A percentile compares a stretch with the other conserved stretches of the same genome.
phyloP scores from a whole-genome alignment of 2,797 vertebrate genomes.

The Chelonia mydas region DNA sequence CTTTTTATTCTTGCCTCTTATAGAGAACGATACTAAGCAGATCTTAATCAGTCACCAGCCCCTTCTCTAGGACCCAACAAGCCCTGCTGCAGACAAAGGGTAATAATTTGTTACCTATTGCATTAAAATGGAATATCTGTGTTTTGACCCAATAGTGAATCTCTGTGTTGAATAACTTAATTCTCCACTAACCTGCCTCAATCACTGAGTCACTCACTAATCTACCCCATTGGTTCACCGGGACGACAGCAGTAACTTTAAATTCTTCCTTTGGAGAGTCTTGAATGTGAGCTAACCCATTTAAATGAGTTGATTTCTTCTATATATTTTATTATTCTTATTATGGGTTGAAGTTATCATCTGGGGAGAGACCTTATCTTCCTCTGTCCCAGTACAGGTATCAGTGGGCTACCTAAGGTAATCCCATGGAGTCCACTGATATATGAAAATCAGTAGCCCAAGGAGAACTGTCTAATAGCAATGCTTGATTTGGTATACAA shows the following conservation, averaged over 20 bases:
- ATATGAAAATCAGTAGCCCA: neutral
- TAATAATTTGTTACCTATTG: neutral
- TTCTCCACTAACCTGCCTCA: neutral
- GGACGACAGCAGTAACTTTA: neutral
- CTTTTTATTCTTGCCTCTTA: neutral
- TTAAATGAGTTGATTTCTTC: neutral
- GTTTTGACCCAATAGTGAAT: neutral
- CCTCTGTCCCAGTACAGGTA: neutral
- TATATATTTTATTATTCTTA: neutral
- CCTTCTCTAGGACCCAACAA: neutral
- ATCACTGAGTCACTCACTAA: neutral
- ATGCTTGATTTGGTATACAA: neutral
- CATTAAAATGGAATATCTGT: neutral
- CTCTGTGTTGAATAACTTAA: neutral
- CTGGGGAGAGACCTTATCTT: neutral
- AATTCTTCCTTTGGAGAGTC: neutral
- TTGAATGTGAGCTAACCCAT: neutral
- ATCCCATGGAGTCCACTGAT: neutral
- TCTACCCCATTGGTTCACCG: neutral
- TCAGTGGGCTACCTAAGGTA: neutral
- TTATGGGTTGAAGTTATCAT: neutral
- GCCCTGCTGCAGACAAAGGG: neutral
- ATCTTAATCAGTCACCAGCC: neutral
- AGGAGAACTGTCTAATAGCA: neutral
- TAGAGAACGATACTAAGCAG: neutral